A percentile compares a stretch with the other conserved stretches of the same genome.
Evolutionary conservation across 2,888 invertebrate genomes (phyloP).

Genomic region (Girardia tigrina): DNA sequence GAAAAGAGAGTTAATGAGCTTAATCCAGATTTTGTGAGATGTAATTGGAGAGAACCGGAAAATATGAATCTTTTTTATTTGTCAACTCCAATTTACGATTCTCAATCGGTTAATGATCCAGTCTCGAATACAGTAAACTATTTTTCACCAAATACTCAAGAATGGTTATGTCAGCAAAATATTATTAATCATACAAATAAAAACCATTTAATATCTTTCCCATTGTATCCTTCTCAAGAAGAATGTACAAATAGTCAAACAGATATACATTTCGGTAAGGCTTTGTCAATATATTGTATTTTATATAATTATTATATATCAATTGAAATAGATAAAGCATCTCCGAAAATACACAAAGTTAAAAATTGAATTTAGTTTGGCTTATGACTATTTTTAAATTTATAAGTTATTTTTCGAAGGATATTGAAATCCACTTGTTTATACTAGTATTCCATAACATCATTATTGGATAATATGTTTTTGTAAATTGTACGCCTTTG

Average conservation of each 20-base stretch:
- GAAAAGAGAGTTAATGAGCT: neutral
- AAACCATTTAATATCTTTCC: neutral
- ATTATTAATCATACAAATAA: neutral
- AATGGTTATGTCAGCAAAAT: neutral
- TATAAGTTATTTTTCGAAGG: too few relatives aligned
- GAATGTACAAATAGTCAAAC: neutral
- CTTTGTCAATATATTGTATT: too few relatives aligned
- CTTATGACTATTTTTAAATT: too few relatives aligned
- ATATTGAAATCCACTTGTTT: too few relatives aligned
- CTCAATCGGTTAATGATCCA: neutral
- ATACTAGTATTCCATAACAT: too few relatives aligned
- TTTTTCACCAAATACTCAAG: neutral
- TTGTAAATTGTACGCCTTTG: too few relatives aligned
- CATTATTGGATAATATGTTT: too few relatives aligned
- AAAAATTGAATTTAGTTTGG: too few relatives aligned
- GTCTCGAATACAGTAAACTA: neutral
- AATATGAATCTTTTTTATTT: conserved; percentile 4
- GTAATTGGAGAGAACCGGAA: neutral
- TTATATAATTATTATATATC: too few relatives aligned
- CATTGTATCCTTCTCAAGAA: neutral
- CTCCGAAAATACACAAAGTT: too few relatives aligned
- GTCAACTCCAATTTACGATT: neutral
- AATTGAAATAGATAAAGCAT: too few relatives aligned
- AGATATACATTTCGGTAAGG: neutral
- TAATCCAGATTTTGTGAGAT: neutral